These are phyloP conservation scores for Procambarus virginalis DNA, from an alignment of 1,140 invertebrate genomes.

Conservation along the genomic window DNA sequence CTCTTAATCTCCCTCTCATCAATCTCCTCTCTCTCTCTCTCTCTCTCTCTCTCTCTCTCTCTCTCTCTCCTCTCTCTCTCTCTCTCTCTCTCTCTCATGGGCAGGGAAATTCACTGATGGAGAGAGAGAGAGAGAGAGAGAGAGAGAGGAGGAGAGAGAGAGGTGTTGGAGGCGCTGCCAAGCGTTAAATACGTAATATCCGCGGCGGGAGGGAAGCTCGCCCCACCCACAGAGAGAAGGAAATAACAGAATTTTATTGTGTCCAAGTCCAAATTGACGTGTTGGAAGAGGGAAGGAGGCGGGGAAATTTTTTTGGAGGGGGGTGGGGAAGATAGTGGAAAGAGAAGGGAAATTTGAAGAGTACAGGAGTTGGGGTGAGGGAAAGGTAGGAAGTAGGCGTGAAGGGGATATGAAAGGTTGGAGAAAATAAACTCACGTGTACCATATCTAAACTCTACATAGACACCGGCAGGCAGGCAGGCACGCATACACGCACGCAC, in stretches of 20 bases:
- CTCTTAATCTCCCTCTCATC: no score
- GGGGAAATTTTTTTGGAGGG: not conserved
- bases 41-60: no score
- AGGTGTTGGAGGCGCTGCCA: not conserved
- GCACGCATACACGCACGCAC: not conserved
- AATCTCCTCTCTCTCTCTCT: no score
- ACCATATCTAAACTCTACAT: not conserved
- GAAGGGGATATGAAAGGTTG: no score
- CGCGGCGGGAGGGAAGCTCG: constrained; percentile 8
- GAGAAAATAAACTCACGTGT: not conserved
- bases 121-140: no score
- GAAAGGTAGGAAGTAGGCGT: not conserved
- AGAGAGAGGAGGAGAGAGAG: no score
- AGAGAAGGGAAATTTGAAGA: no score
- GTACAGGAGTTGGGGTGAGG: no score
- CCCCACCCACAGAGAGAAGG: constrained; percentile 24
- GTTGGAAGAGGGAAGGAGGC: not conserved
- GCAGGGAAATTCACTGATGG: no score
- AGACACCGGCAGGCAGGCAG: no score
- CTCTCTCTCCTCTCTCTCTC: no score
- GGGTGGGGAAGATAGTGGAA: not conserved
- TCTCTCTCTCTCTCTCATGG: no score
- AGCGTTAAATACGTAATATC: constrained; percentile 47
- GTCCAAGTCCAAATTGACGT: constrained; percentile 30
- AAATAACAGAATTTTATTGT: constrained; percentile 53